Conservation (phyloP, 2,113 vertebrate species). For the Chaenogobius annularis region DNA sequence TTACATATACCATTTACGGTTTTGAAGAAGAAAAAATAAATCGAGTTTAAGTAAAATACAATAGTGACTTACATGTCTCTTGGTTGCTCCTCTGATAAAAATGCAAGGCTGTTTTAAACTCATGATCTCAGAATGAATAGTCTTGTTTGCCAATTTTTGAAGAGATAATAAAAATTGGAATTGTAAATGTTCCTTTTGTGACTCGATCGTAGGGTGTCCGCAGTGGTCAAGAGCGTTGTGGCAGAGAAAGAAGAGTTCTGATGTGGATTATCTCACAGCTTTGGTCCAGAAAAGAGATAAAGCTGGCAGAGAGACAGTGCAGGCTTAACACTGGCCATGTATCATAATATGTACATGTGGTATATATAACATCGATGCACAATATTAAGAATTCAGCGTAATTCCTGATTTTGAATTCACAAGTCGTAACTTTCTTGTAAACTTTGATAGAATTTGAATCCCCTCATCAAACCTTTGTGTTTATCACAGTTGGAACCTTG, state of each 20-base stretch:
- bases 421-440: neutral
- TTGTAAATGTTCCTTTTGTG: neutral
- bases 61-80: slow-evolving; percentile 72
- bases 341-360: slow-evolving; percentile 20
- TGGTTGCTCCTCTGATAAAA: slow-evolving; percentile 83
- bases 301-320: neutral
- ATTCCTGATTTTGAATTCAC: neutral
- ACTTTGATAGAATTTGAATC: too few relatives aligned
- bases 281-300: slow-evolving; percentile 50
- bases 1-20: neutral
- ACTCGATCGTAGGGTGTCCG: slow-evolving; percentile 7
- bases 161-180: neutral
- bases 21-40: neutral
- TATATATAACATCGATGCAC: neutral
- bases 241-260: slow-evolving; percentile 44
- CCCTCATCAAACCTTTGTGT: too few relatives aligned
- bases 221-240: slow-evolving; percentile 32
- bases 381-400: neutral
- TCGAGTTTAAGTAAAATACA: neutral
- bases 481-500: too few relatives aligned
- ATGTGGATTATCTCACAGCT: slow-evolving; percentile 65
- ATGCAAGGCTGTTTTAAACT: slow-evolving; percentile 83
- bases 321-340: slow-evolving; percentile 48
- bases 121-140: slow-evolving; percentile 56
- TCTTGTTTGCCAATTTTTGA: slow-evolving; percentile 12